Evolutionary conservation across 1,140 invertebrate species (phyloP), one percentile per base, ranked within the genome.

Genomic region (Drosophila ficusphila): DNA sequence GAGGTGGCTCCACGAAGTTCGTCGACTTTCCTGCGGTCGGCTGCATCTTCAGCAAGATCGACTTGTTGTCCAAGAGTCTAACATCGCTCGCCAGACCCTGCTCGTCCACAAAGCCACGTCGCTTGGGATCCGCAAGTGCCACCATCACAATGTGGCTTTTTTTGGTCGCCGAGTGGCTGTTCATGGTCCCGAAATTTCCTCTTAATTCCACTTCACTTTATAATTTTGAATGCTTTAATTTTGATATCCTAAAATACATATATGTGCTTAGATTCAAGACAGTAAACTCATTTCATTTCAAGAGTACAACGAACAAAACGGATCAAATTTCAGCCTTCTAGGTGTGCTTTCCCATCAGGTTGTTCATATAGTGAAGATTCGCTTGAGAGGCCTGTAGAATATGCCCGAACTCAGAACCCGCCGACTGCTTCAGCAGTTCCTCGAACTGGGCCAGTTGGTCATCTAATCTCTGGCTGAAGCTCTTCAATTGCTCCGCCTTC

Each of bases 121-220:
- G 54, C 5, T 38, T 57, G 3, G 41, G 2, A 31, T 88, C 82
- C 4, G 70, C 65, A 0, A 88, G 49, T 5, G 70, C 31, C 14
- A 88, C 77, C 36, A 82, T n/a, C 9, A 88, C 82, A 3, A 46
- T 61, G 14, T 82, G 82, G 3, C 48, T 5, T 18, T 34, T 46
- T 19, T 69, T 82, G 7, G 25, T 38, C 5, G 36, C 39, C 48
- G 49, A 33, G 6, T 14, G 34, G 6, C 12, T 27, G 56, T 19
- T 76, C 36, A 46, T 57, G 21, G 29, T 52, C 12, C 12, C 6
- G 8, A 31, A 11, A 12, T 14, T 36, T n/a, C 4, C 36, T 18
- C 16, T 7, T 34, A 7, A 2, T 8, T 29, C 23, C 34, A n/a
- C 14, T 53, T 53, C 42, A n/a, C 16, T 7, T 39, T 29, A 29